phyloP scores from a whole-genome alignment of 1,140 invertebrate genomes.

The Cherax quadricarinatus region DNA sequence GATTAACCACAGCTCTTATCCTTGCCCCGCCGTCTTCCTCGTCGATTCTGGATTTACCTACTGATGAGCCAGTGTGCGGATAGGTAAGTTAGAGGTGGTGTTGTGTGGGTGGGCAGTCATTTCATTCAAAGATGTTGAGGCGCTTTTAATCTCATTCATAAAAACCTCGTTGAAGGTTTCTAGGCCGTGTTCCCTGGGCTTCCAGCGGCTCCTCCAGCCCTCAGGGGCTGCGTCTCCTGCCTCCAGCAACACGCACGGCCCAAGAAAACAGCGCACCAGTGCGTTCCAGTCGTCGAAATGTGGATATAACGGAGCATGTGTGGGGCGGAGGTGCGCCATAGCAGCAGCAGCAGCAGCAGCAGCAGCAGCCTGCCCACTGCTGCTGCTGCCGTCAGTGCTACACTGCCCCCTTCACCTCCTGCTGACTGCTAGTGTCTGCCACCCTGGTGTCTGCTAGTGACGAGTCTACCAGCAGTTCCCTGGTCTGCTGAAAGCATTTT shows the following conservation, averaged over 20 bases:
- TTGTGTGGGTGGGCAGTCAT: slow-evolving; percentile 45
- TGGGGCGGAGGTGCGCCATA: slow-evolving; percentile 18
- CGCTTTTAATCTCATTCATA: slow-evolving; percentile 54
- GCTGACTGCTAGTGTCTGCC: background rate
- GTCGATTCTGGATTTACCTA: slow-evolving; percentile 45
- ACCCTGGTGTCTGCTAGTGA: too few relatives aligned
- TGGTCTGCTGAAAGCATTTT: too few relatives aligned
- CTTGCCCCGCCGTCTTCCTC: background rate
- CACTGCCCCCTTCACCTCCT: background rate
- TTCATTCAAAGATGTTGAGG: slow-evolving; percentile 57
- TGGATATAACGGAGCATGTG: slow-evolving; percentile 45
- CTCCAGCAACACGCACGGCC: background rate
- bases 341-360: background rate
- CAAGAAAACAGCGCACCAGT: slow-evolving; percentile 27
- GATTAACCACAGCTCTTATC: slow-evolving; percentile 28
- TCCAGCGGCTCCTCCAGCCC: background rate
- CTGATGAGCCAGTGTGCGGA: slow-evolving; percentile 61
- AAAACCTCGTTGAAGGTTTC: slow-evolving; percentile 52
- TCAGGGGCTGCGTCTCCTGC: slow-evolving; percentile 14
- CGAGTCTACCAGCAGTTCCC: too few relatives aligned
- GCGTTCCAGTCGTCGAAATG: slow-evolving; percentile 31
- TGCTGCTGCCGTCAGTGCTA: background rate
- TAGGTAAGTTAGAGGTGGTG: slow-evolving; percentile 55
- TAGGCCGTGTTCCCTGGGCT: slow-evolving; percentile 18
- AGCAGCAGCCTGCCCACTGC: background rate